Base-by-base conservation (phyloP, 2,113 vertebrate genomes). In the Lethenteron camtschaticum region DNA sequence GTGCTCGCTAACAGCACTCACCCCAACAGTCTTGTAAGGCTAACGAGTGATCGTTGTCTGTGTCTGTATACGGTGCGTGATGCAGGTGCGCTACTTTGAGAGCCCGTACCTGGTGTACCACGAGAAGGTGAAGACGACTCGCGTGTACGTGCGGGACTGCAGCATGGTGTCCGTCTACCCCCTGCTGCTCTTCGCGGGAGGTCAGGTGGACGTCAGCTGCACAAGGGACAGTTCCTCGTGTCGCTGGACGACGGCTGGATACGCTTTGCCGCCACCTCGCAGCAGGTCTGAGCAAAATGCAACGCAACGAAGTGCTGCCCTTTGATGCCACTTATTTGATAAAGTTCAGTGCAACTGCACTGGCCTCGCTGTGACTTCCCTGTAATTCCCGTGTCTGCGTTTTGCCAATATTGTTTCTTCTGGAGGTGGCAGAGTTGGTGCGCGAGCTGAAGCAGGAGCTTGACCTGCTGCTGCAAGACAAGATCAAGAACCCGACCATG, bases 81-180 rank as follows among this genome's bases (percentile, higher is more conserved):
- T 41, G 41, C 41, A 41, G 41, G 41, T 41, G 41, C 41, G 41
- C 41, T 41, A 41, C 72, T 96, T 89, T 8, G 80, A 84, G 73
- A 99, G 87, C 75, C 90, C 92, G 2, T 99, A 94, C 79, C 78
- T 99, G 77, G 84, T 99, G 66, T 99, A 99, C 76, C 92, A 96
- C 0, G 90, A 99, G 83, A 99, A 94, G 75, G 84, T 99, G 77
- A 96, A 90, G 78, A 99, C 94, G 0, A 96, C 90, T 70, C 86
- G 89, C 0, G 81, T 99, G 63, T 99, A 95, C 79, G 86, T 99
- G 75, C 82, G 94, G 4, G 92, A 96, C 79, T 96, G 92, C 83
- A 96, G 87, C 78, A 90, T 96, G 91, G 90, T 89, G 73, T 96
- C 86, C 0, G 87, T 94, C 56, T 99, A 99, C 79, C 82, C 89